Base-by-base conservation (phyloP, 1,140 invertebrate genomes). In the Onthophagus taurus region DNA sequence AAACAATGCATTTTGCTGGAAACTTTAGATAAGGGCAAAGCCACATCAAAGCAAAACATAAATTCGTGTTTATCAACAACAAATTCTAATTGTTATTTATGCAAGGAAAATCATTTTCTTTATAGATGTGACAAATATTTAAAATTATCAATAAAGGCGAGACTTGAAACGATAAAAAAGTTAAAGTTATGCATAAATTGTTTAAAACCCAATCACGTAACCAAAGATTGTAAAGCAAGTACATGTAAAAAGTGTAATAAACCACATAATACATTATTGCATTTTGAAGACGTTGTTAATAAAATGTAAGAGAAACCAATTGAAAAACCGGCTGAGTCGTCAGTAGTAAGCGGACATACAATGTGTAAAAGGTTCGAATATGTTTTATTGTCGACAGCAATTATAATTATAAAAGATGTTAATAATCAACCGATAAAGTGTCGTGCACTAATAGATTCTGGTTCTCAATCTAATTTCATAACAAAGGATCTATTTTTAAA, bases 361-460 rank as follows among this genome's bases (percentile, higher is more conserved):
- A n/a, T n/a, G n/a, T n/a, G n/a, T n/a, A n/a, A n/a, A n/a, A n/a
- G n/a, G n/a, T n/a, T n/a, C n/a, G n/a, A n/a, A n/a, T n/a, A n/a
- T n/a, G n/a, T n/a, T n/a, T n/a, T 26, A 26, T 26, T 26, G 24
- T 49, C 44, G n/a, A 7, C 24, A 26, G n/a, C 24, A 7, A 26
- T n/a, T 7, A 7, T 26, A 26, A 26, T 7, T 7, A 26, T 26
- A 26, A 26, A 26, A 26, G 24, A 26, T 26, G n/a, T 7, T 7
- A 7, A 26, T 26, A 26, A 26, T 26, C 7, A 26, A 7, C n/a
- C n/a, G n/a, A 26, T 26, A 26, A 7, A 26, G 24, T 7, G 7
- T 26, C 24, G 24, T 26, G 24, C 24, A 7, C n/a, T 26, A 26
- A 26, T 26, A 7, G 24, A 26, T 26, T 26, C 24, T n/a, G n/a